Conservation (phyloP, 1,140 invertebrate species). For the Pseudomyrmex concolor region DNA sequence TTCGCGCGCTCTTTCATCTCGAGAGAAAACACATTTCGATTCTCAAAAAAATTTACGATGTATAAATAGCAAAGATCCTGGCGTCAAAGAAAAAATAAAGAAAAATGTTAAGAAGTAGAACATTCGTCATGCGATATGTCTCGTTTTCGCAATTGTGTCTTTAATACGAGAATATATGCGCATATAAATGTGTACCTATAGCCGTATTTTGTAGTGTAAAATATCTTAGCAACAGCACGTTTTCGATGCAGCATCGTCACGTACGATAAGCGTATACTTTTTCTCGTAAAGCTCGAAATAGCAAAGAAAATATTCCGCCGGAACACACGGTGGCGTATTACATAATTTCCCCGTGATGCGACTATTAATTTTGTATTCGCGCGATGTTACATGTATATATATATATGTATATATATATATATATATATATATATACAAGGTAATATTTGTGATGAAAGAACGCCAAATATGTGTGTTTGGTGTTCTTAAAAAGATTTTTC, state of each 20-base stretch:
- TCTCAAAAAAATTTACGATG: slow-evolving; percentile 10
- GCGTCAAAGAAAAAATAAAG: slow-evolving; percentile 7
- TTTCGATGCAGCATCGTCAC: slow-evolving; percentile 36
- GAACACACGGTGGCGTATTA: background rate
- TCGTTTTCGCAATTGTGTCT: too few relatives aligned
- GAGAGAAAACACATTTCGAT: background rate
- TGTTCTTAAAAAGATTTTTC: background rate
- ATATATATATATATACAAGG: background rate
- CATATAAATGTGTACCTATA: too few relatives aligned
- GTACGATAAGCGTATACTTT: slow-evolving; percentile 24
- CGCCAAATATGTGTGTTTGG: background rate
- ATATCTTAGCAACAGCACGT: background rate
- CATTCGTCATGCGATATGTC: background rate
- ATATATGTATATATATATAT: background rate
- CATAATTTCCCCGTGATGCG: slow-evolving; percentile 18
- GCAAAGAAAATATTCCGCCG: slow-evolving; percentile 15
- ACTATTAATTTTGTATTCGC: slow-evolving; percentile 33
- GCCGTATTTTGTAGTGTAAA: background rate
- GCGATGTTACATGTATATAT: background rate
- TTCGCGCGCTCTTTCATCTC: background rate
- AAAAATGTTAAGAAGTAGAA: background rate
- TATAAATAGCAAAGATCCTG: background rate
- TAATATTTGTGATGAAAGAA: background rate
- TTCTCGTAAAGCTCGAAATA: slow-evolving; percentile 2
- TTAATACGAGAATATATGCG: too few relatives aligned